Conservation (phyloP, 1,140 invertebrate genomes). For the Pissodes strobi region DNA sequence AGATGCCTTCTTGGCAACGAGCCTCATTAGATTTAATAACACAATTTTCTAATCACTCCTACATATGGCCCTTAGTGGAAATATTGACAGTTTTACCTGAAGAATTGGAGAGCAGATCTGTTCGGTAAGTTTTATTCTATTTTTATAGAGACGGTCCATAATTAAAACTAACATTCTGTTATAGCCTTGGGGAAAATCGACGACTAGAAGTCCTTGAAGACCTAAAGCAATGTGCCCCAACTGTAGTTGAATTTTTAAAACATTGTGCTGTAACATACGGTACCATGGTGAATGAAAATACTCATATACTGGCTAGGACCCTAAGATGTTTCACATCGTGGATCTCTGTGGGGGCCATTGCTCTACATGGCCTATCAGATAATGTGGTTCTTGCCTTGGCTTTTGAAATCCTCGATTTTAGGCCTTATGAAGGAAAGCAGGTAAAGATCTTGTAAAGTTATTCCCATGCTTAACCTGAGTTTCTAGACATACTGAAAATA, state of each 20-base stretch:
- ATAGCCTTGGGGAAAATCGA: conserved; percentile 82
- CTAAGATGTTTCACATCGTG: conserved; percentile 81
- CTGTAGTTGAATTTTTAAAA: conserved; percentile 76
- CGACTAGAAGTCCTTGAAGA: conserved; percentile 81
- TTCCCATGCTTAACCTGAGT: too few relatives aligned
- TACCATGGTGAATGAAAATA: conserved; percentile 59
- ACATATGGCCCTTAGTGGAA: conserved; percentile 82
- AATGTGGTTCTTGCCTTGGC: conserved; percentile 71
- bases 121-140: conserved; percentile 64
- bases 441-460: too few relatives aligned
- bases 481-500: too few relatives aligned
- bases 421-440: conserved; percentile 48
- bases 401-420: conserved; percentile 69
- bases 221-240: conserved; percentile 68
- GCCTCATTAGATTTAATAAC: conserved; percentile 85
- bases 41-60: conserved; percentile 67
- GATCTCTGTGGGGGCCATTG: conserved; percentile 74
- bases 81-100: conserved; percentile 94
- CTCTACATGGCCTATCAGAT: conserved; percentile 64
- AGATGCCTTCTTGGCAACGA: conserved; percentile 91
- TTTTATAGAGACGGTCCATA: too few relatives aligned
- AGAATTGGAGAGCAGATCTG: conserved; percentile 83
- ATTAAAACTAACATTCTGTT: not conserved
- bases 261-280: conserved; percentile 66
- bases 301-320: conserved; percentile 64